Conservation (phyloP, 2,888 invertebrate species). For the Macrostomum cliftonense region DNA sequence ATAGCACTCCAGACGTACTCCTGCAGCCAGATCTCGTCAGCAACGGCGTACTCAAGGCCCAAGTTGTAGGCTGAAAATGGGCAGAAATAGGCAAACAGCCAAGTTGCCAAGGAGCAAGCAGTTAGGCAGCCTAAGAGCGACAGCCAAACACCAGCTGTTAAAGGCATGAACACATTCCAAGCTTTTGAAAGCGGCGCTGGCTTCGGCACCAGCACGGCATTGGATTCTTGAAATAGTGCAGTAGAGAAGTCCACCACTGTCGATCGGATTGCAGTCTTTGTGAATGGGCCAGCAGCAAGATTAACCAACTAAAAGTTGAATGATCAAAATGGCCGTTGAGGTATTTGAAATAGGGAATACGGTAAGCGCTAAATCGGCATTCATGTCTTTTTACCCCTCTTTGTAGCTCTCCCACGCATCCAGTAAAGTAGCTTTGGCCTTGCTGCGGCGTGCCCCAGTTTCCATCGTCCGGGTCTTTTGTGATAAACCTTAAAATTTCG, state of each 20-base stretch:
- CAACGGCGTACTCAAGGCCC: not conserved
- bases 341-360: too few species aligned
- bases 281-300: too few species aligned
- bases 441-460: not conserved
- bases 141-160: not conserved
- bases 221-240: constrained; percentile 1
- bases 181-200: not conserved
- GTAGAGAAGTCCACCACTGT: too few species aligned
- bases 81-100: not conserved
- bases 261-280: too few species aligned
- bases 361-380: too few species aligned
- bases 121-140: not conserved
- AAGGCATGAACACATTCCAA: constrained; percentile 1
- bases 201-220: not conserved
- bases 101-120: not conserved
- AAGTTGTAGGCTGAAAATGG: constrained; percentile 1
- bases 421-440: not conserved
- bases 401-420: constrained; percentile 2
- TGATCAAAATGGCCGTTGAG: too few species aligned
- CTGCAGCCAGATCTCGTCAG: not conserved
- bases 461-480: not conserved
- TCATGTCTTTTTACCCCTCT: constrained; percentile 1
- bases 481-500: not conserved
- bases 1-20: not conserved
- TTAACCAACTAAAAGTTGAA: too few species aligned